Conservation (phyloP, 2,113 vertebrate species). For the Mirza zaza region DNA sequence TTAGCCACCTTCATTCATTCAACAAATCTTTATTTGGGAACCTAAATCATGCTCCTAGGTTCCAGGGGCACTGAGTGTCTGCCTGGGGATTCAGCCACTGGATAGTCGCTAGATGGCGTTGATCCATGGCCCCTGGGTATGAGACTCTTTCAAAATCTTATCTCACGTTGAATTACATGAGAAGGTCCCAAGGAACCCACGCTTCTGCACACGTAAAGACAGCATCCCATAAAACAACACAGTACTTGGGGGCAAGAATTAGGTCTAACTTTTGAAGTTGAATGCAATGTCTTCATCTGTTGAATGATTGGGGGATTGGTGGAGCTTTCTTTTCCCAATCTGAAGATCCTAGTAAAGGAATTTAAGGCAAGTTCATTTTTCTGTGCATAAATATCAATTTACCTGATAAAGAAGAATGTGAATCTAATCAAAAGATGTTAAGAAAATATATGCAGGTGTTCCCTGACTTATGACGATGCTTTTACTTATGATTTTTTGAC, state of each 20-base stretch:
- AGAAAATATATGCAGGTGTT: no score
- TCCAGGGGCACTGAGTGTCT: neutral
- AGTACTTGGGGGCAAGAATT: neutral
- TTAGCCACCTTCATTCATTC: neutral
- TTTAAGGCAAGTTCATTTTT: neutral
- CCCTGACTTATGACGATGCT: no score
- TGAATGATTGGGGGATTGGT: neutral
- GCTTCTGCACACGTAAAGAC: neutral
- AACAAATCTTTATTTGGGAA: neutral
- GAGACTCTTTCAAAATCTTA: neutral
- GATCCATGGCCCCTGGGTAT: neutral
- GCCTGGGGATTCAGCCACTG: neutral
- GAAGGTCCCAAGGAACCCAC: neutral
- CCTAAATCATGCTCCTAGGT: no score
- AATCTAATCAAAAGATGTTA: no score
- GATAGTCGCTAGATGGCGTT: neutral
- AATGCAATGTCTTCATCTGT: neutral
- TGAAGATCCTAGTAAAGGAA: neutral
- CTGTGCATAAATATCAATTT: neutral
- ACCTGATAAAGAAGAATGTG: no score
- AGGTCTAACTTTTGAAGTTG: neutral
- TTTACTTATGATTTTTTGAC: no score
- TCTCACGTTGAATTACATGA: neutral
- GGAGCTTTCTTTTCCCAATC: neutral
- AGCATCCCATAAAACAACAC: neutral